phyloP scores from a whole-genome alignment of 2,888 invertebrate genomes.

The Limenitis camilla region DNA sequence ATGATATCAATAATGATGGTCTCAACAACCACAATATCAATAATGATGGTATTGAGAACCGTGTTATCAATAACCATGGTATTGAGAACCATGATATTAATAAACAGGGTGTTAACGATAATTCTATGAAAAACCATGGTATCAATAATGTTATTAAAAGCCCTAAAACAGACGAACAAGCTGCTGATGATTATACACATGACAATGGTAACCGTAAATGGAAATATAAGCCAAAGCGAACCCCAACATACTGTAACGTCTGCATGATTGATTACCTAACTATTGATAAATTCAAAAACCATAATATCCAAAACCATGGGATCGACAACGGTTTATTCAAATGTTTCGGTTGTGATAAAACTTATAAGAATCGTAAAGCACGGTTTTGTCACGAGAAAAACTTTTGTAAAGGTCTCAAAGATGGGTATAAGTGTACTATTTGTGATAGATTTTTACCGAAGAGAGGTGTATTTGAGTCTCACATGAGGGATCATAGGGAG shows the following conservation, averaged over 20 bases:
- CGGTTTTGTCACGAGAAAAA: conserved; percentile 47
- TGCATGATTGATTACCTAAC: conserved; percentile 44
- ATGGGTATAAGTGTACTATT: conserved; percentile 52
- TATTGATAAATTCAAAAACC: conserved; percentile 32
- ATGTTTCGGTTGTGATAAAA: conserved; percentile 60
- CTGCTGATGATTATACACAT: conserved; percentile 20
- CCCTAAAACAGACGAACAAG: too few species aligned
- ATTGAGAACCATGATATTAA: too few species aligned
- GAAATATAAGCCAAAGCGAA: conserved; percentile 34
- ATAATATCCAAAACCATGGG: conserved; percentile 48
- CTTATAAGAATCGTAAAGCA: conserved; percentile 43
- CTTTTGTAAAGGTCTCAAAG: conserved; percentile 52
- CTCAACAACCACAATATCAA: too few species aligned
- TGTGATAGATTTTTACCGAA: conserved; percentile 49
- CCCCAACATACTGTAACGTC: conserved; percentile 47
- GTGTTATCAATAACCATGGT: too few species aligned
- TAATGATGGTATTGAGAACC: too few species aligned
- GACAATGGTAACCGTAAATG: conserved; percentile 26
- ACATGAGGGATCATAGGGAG: conserved; percentile 48
- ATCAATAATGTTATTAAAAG: too few species aligned
- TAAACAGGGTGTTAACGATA: too few species aligned
- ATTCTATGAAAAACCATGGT: too few species aligned
- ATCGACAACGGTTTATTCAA: conserved; percentile 43
- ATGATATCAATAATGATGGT: neutral
- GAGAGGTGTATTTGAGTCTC: conserved; percentile 44